Conservation (phyloP, 2,888 invertebrate species). For the Homarus gammarus region DNA sequence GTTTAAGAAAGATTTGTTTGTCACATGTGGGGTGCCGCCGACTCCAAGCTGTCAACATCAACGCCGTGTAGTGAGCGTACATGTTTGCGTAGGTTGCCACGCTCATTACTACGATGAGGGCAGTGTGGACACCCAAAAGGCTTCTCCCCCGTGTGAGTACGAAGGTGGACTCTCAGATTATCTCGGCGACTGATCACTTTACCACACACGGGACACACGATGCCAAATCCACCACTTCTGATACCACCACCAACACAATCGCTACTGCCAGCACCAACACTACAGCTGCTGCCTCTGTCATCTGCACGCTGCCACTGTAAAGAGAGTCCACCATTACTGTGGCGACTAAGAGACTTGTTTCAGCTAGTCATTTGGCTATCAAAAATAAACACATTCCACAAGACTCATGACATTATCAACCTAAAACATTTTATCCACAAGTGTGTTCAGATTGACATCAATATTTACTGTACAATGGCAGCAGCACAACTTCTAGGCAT, state of each 20-base stretch:
- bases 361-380: constrained; percentile 11
- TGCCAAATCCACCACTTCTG: constrained; percentile 63
- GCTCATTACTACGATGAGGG: constrained; percentile 65
- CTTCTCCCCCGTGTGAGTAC: constrained; percentile 71
- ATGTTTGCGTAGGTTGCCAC: constrained; percentile 69
- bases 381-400: constrained; percentile 14
- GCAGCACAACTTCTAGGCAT: background rate
- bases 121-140: constrained; percentile 70
- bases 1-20: background rate
- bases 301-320: constrained; percentile 62
- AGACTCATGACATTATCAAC: background rate
- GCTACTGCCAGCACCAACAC: constrained; percentile 43
- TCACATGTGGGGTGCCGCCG: constrained; percentile 7
- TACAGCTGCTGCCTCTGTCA: constrained; percentile 45
- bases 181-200: constrained; percentile 72
- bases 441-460: background rate
- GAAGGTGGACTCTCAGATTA: constrained; percentile 69
- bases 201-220: constrained; percentile 71
- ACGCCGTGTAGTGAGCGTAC: constrained; percentile 57
- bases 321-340: constrained; percentile 65
- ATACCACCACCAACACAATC: constrained; percentile 50
- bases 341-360: constrained; percentile 24
- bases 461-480: background rate
- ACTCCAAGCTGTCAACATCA: constrained; percentile 26
- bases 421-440: background rate